Conservation (phyloP, 2,888 invertebrate genomes). For the Microchrysa polita region DNA sequence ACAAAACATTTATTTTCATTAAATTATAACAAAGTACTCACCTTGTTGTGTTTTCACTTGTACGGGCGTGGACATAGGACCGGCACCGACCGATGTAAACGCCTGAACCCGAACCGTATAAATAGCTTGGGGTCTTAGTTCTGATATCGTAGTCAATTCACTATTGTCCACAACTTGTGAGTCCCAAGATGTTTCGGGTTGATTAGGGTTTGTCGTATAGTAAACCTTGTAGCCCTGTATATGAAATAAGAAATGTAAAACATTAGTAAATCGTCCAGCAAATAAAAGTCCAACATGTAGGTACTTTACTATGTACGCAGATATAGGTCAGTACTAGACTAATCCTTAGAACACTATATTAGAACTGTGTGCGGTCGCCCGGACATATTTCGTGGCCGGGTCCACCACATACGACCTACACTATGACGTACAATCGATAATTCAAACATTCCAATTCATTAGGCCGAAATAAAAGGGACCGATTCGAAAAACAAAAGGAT, state of each 20-base stretch:
- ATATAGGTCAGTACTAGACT: background rate
- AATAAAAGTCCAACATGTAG: background rate
- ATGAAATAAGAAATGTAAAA: slow-evolving; percentile 3
- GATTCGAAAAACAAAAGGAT: slow-evolving; percentile 27
- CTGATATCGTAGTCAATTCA: slow-evolving; percentile 90
- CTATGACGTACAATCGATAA: slow-evolving; percentile 30
- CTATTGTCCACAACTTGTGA: slow-evolving; percentile 94
- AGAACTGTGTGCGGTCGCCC: background rate
- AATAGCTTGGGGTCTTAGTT: slow-evolving; percentile 89
- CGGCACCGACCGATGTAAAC: slow-evolving; percentile 92
- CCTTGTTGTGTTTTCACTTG: slow-evolving; percentile 98
- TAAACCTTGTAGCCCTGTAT: slow-evolving; percentile 95
- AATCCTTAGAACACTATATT: background rate
- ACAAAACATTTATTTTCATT: too few relatives aligned
- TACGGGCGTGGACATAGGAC: slow-evolving; percentile 95
- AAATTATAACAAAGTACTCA: too few relatives aligned
- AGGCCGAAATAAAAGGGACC: slow-evolving; percentile 37
- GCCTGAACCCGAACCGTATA: slow-evolving; percentile 96
- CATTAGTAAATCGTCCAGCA: slow-evolving; percentile 30
- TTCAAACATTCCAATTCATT: slow-evolving; percentile 41
- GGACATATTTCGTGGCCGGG: background rate
- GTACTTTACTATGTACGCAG: background rate
- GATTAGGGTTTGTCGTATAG: slow-evolving; percentile 90
- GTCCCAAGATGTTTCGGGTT: slow-evolving; percentile 89
- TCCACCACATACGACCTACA: background rate